A percentile compares a stretch with the other conserved stretches of the same genome.
phyloP scores from a whole-genome alignment of 2,113 vertebrate species.

The Gadus chalcogrammus region DNA sequence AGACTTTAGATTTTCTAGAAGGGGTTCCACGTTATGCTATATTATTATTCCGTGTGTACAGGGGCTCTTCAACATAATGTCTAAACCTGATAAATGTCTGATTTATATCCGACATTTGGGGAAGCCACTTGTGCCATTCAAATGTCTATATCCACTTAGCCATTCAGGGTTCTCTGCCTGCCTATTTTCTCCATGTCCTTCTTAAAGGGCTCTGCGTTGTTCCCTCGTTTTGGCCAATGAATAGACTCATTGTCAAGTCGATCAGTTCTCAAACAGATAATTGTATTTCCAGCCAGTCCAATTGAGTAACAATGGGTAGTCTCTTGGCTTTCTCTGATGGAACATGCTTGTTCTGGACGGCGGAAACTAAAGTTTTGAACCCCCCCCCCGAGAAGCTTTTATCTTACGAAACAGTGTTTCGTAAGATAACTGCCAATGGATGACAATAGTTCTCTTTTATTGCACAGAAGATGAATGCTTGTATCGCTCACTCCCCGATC shows the following conservation, averaged over 20 bases:
- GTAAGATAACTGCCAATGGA: background rate
- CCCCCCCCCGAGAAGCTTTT: background rate
- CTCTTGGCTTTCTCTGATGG: constrained; percentile 33
- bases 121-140: background rate
- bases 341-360: constrained; percentile 24
- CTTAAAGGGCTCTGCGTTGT: constrained; percentile 31
- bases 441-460: constrained; percentile 5
- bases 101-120: too few species aligned
- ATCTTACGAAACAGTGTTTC: constrained; percentile 10
- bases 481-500: too few species aligned
- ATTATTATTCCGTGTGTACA: too few species aligned
- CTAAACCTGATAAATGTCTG: too few species aligned
- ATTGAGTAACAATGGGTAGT: constrained; percentile 48
- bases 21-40: too few species aligned
- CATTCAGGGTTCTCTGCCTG: constrained; percentile 19
- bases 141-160: background rate
- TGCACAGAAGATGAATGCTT: too few species aligned
- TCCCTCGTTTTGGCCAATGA: constrained; percentile 37
- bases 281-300: constrained; percentile 58
- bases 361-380: constrained; percentile 8
- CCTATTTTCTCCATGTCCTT: constrained; percentile 15
- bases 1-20: too few species aligned
- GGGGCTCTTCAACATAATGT: too few species aligned
- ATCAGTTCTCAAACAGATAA: constrained; percentile 31
- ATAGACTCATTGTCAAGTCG: constrained; percentile 44